phyloP scores from a whole-genome alignment of 2,797 vertebrate genomes.

The Alfaro cultratus region DNA sequence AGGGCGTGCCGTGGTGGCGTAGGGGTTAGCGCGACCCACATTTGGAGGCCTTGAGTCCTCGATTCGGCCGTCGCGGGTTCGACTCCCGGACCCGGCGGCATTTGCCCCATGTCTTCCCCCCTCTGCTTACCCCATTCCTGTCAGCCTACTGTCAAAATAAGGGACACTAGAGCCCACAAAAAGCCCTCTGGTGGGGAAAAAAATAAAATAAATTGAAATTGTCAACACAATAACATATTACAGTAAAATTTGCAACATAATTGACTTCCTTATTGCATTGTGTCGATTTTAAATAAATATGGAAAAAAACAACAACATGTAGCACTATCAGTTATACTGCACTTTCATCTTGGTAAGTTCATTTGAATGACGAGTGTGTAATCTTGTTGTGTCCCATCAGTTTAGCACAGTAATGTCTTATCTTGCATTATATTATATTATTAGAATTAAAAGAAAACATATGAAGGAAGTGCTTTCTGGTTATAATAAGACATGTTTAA shows the following conservation, averaged over 20 bases:
- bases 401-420: constrained; percentile 17
- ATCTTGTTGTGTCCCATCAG: constrained; percentile 25
- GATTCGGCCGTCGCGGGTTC: too few relatives aligned
- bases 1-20: too few relatives aligned
- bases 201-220: too few relatives aligned
- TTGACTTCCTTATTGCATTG: neutral
- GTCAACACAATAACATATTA: neutral
- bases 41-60: too few relatives aligned
- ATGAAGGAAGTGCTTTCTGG: neutral
- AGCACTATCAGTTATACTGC: neutral
- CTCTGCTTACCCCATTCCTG: too few relatives aligned
- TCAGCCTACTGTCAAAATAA: too few relatives aligned
- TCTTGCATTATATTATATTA: neutral
- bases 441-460: neutral
- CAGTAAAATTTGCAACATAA: neutral
- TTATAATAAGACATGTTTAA: constrained; percentile 20
- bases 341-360: neutral
- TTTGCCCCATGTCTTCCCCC: too few relatives aligned
- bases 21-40: too few relatives aligned
- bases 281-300: neutral
- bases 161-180: too few relatives aligned
- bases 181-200: too few relatives aligned
- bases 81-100: too few relatives aligned
- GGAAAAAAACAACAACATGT: too few relatives aligned
- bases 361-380: constrained; percentile 20